Percentiles rank a stretch among this genome's conserved stretches.
These are phyloP conservation scores for Pharmacophagus antenor DNA, from an alignment of 2,888 invertebrate species.

Conservation along the genomic window DNA sequence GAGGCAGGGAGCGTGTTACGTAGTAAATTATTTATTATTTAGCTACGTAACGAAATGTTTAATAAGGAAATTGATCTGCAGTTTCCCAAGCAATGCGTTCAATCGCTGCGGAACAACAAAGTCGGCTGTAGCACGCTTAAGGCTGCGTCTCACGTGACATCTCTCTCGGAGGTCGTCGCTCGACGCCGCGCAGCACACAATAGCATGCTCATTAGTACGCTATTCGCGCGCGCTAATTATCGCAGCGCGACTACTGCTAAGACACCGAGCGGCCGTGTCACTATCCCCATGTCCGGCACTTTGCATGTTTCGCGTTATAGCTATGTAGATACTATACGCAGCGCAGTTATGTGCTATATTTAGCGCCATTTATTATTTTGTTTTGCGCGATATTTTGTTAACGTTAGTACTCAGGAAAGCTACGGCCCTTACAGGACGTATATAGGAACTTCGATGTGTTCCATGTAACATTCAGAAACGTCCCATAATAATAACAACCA, in stretches of 20 bases:
- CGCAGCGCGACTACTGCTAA: constrained; percentile 44
- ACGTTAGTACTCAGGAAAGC: too few species aligned
- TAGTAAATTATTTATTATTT: too few species aligned
- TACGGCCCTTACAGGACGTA: too few species aligned
- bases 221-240: constrained; percentile 58
- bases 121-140: constrained; percentile 4
- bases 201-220: constrained; percentile 56
- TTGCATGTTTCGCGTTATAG: constrained; percentile 3
- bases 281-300: constrained; percentile 26
- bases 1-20: too few species aligned
- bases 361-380: constrained; percentile 9
- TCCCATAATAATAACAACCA: too few species aligned
- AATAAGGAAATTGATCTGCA: neutral
- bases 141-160: constrained; percentile 18
- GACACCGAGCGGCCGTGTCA: constrained; percentile 17
- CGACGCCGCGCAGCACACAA: constrained; percentile 42
- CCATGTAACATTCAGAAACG: too few species aligned
- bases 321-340: neutral
- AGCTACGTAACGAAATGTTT: too few species aligned
- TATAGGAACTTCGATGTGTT: too few species aligned
- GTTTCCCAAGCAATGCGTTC: neutral
- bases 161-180: constrained; percentile 37
- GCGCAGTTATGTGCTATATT: neutral
- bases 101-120: neutral
- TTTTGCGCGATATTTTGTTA: neutral